Evolutionary conservation across 2,113 vertebrate genomes (phyloP).

Genomic region (Salvator merianae): DNA sequence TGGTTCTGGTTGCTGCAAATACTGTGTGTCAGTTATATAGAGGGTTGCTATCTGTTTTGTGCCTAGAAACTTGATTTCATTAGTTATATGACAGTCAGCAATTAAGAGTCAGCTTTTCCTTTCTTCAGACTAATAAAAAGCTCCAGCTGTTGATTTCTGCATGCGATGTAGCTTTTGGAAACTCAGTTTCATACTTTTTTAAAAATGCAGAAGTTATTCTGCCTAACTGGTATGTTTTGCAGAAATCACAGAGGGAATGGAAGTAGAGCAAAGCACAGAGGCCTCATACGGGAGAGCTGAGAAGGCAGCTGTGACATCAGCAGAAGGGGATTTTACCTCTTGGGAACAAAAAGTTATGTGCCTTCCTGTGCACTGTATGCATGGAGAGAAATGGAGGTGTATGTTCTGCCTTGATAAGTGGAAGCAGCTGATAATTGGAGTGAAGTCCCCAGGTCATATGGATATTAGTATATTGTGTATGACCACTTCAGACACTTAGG

Average conservation of each 20-base stretch:
- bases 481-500: neutral
- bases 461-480: neutral
- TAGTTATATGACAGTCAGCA: neutral
- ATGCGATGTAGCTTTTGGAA: neutral
- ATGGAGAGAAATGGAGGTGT: neutral
- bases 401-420: neutral
- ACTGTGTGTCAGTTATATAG: fast-evolving
- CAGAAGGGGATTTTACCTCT: conserved; percentile 5
- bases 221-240: neutral
- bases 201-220: neutral
- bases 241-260: neutral
- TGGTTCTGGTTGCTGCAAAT: neutral
- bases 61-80: neutral
- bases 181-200: no score
- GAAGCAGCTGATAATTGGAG: neutral
- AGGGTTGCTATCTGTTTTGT: neutral
- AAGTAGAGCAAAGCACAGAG: conserved; percentile 4
- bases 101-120: neutral
- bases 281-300: conserved; percentile 13
- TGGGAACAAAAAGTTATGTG: conserved; percentile 5
- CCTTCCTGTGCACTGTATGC: conserved; percentile 3
- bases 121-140: neutral
- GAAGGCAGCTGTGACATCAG: conserved; percentile 4
- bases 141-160: neutral
- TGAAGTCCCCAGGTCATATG: neutral